Percentiles rank a stretch among this genome's conserved stretches.
Conservation (phyloP, 30 jellyfish, hydroid and myxozoan species). For the Cassiopea xamachana region DNA sequence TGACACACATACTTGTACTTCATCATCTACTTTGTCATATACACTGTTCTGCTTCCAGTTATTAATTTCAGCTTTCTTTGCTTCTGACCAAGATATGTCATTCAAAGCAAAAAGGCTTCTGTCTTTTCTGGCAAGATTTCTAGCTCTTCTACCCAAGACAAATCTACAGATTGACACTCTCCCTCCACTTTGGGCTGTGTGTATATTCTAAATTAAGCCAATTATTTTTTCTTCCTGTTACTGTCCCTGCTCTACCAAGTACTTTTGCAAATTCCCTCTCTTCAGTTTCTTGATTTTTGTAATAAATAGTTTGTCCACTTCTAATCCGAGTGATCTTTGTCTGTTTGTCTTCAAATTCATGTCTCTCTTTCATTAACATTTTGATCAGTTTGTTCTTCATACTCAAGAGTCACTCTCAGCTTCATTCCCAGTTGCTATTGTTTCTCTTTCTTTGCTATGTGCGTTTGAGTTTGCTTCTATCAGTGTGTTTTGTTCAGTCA, state of each 20-base stretch:
- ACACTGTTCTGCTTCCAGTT: neutral
- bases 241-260: neutral
- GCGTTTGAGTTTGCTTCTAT: neutral
- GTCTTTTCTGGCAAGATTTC: neutral
- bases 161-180: neutral
- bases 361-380: neutral
- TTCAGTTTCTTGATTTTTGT: neutral
- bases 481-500: neutral
- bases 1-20: neutral
- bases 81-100: neutral
- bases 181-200: neutral
- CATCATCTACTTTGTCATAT: neutral
- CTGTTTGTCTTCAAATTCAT: neutral
- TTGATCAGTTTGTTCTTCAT: neutral
- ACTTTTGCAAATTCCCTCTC: neutral
- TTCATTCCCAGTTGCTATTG: neutral
- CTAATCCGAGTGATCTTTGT: neutral
- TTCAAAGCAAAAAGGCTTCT: neutral
- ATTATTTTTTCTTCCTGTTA: neutral
- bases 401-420: neutral
- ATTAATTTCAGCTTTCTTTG: neutral
- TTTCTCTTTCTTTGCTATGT: neutral
- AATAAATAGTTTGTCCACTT: neutral
- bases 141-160: neutral
- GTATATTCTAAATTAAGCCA: neutral